phyloP scores from a whole-genome alignment of 1,140 invertebrate genomes.

The Eueides isabella region DNA sequence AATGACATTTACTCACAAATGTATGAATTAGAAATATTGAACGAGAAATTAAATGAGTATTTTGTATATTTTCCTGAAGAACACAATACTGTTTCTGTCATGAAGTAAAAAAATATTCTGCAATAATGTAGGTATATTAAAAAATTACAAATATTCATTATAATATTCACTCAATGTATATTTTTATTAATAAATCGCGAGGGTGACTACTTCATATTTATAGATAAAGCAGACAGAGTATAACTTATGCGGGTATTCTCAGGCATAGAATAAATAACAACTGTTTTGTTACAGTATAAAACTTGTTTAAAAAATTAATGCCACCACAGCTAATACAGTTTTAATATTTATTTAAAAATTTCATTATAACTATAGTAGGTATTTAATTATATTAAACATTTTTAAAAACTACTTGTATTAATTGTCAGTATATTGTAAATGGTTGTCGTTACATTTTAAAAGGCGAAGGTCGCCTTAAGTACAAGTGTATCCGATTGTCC shows the following conservation, averaged over 20 bases:
- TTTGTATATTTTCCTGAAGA: background rate
- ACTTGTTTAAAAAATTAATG: background rate
- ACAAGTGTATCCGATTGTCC: slow-evolving; percentile 59
- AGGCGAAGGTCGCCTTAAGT: slow-evolving; percentile 49
- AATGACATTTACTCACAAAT: too few relatives aligned
- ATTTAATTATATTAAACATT: background rate
- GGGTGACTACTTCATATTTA: background rate
- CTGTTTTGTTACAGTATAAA: too few relatives aligned
- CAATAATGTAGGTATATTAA: background rate
- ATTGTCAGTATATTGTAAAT: background rate
- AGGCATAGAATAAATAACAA: background rate
- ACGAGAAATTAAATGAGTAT: too few relatives aligned
- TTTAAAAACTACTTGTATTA: background rate
- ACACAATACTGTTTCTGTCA: background rate
- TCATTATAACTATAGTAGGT: too few relatives aligned
- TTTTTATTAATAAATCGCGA: too few relatives aligned
- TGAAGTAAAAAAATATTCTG: background rate
- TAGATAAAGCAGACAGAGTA: background rate
- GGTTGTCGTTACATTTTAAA: slow-evolving; percentile 19
- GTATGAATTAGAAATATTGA: too few relatives aligned
- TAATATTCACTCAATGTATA: too few relatives aligned
- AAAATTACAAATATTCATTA: too few relatives aligned
- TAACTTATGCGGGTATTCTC: background rate
- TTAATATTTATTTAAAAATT: background rate
- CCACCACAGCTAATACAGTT: background rate